A percentile compares a stretch with the other conserved stretches of the same genome.
Evolutionary conservation across 2,797 vertebrate species (phyloP).

Genomic region (Anguilla obscura): DNA sequence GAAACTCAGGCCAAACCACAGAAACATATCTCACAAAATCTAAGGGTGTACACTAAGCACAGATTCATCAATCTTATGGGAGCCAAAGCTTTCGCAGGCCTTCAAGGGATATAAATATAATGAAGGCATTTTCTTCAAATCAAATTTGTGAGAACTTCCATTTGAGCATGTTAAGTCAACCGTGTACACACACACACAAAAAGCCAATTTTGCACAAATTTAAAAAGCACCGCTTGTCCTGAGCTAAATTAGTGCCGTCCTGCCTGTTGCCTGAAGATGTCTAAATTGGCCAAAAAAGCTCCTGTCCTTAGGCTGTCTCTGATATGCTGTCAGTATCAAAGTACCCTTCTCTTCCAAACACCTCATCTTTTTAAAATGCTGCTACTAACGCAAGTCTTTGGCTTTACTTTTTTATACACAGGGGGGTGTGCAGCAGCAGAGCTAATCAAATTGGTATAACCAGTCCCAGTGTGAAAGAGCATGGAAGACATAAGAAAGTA

Average conservation of each 20-base stretch:
- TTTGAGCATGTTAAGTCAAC: not conserved
- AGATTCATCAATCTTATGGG: not conserved
- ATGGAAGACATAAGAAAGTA: not conserved
- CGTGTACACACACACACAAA: not conserved
- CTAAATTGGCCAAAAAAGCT: constrained; percentile 10
- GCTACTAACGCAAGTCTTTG: not conserved
- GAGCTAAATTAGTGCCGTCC: not conserved
- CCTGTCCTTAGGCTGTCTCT: not conserved
- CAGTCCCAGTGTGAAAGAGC: not conserved
- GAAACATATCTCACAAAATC: constrained; percentile 7
- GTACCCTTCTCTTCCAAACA: not conserved
- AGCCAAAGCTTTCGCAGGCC: not conserved
- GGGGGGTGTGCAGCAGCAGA: not conserved
- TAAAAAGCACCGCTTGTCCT: not conserved
- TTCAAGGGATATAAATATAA: not conserved
- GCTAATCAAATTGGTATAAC: constrained; percentile 4
- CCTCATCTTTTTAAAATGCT: not conserved
- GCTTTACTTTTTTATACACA: not conserved
- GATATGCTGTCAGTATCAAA: not conserved
- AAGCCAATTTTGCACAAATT: constrained; percentile 8
- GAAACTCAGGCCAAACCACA: constrained; percentile 13
- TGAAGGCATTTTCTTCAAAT: not conserved
- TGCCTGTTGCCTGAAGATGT: constrained; percentile 27
- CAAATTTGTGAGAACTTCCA: constrained; percentile 3
- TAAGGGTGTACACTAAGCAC: not conserved